phyloP scores from a whole-genome alignment of 2,113 vertebrate species.

The Aplodontia rufa region DNA sequence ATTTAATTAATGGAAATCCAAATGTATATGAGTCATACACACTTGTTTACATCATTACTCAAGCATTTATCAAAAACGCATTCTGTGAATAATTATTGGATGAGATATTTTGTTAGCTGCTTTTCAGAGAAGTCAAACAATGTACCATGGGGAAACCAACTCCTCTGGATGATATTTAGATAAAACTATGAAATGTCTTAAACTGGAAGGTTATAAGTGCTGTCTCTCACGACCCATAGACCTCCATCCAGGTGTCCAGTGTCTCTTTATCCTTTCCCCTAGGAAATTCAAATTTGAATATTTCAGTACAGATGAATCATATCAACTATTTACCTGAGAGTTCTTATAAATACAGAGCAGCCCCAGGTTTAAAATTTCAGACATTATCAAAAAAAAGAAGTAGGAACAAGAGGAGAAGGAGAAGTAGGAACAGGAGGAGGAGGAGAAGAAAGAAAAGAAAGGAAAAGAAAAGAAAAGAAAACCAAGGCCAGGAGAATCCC shows the following conservation, averaged over 20 bases:
- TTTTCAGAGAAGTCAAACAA: background rate
- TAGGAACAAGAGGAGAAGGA: too few relatives aligned
- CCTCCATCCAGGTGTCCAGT: background rate
- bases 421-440: too few relatives aligned
- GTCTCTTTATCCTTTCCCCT: too few relatives aligned
- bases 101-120: background rate
- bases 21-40: background rate
- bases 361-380: conserved; percentile 1
- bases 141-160: background rate
- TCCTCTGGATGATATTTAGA: background rate
- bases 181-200: background rate
- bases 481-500: background rate
- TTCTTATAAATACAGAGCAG: background rate
- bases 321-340: background rate
- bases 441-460: background rate
- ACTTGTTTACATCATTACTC: background rate
- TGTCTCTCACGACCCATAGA: background rate
- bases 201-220: background rate
- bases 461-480: background rate
- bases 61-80: background rate
- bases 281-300: conserved; percentile 26
- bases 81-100: background rate
- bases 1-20: background rate
- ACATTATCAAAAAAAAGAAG: background rate
- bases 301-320: conserved; percentile 11